These are phyloP conservation scores for Aptenodytes forsteri DNA, from an alignment of 2,113 vertebrate genomes.

Conservation along the genomic window DNA sequence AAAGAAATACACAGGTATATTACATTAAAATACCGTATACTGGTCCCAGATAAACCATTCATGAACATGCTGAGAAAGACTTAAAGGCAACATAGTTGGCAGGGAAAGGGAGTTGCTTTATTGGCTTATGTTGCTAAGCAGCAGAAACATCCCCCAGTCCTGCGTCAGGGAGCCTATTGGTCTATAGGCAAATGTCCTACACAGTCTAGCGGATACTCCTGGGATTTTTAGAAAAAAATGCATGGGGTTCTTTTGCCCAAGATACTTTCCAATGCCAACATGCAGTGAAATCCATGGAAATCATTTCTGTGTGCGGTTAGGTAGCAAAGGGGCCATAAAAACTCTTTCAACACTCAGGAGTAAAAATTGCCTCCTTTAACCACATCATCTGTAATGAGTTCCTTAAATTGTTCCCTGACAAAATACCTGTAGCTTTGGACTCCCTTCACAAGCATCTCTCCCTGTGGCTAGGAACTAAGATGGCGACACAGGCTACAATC, in stretches of 20 bases:
- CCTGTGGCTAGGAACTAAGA: not conserved
- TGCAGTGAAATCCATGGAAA: not conserved
- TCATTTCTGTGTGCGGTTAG: not conserved
- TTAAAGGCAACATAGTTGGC: not conserved
- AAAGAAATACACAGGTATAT: not conserved
- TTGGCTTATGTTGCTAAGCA: not conserved
- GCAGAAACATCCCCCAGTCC: not conserved
- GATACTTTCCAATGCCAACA: not conserved
- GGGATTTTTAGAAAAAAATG: not conserved
- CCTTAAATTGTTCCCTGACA: not conserved
- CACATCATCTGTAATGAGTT: not conserved
- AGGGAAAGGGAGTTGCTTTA: not conserved
- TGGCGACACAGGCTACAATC: not conserved
- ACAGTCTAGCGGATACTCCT: not conserved
- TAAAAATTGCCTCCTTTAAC: not conserved
- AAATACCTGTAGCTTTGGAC: not conserved
- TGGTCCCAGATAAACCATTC: not conserved
- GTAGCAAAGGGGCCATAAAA: not conserved
- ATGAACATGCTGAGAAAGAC: not conserved
- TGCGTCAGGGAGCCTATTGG: not conserved
- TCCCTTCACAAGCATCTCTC: not conserved
- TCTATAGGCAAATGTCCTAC: not conserved
- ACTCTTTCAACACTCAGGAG: not conserved
- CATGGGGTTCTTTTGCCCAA: not conserved
- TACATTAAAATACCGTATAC: not conserved